Evolutionary conservation across 2,888 invertebrate species (phyloP).

Genomic region (Sussaba pulchella): DNA sequence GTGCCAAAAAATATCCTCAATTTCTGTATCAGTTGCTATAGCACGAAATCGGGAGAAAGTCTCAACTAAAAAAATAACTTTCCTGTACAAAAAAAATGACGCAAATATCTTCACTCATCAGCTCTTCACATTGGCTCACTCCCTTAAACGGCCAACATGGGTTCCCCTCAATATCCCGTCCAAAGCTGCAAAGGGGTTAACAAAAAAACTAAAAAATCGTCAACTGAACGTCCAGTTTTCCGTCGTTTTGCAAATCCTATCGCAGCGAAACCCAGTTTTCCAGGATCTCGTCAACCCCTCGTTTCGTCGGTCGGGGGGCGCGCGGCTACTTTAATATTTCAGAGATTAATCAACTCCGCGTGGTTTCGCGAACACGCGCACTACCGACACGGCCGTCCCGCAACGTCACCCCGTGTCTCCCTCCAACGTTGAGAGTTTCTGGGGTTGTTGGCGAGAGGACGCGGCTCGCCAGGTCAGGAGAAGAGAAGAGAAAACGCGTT

Average conservation of each 20-base stretch:
- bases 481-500: conserved; percentile 44
- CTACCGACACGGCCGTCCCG: conserved; percentile 16
- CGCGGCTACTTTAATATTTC: conserved; percentile 79
- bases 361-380: conserved; percentile 58
- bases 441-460: not conserved
- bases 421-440: conserved; percentile 37
- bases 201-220: too few species aligned
- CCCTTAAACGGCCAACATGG: too few species aligned
- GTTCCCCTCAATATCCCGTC: too few species aligned
- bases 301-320: conserved; percentile 46
- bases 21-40: too few species aligned
- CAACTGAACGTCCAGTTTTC: too few species aligned
- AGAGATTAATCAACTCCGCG: conserved; percentile 80
- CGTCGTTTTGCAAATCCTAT: conserved; percentile 34
- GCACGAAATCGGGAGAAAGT: too few species aligned
- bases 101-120: too few species aligned
- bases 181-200: too few species aligned
- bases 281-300: conserved; percentile 21
- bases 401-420: conserved; percentile 33
- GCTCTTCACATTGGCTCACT: too few species aligned
- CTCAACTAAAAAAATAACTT: too few species aligned
- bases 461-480: conserved; percentile 7
- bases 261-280: conserved; percentile 48
- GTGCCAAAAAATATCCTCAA: too few species aligned
- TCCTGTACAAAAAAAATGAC: too few species aligned